Percentiles rank a stretch among this genome's conserved stretches.
phyloP scores from a whole-genome alignment of 1,140 invertebrate species.

The Brachionus paranguensis region DNA sequence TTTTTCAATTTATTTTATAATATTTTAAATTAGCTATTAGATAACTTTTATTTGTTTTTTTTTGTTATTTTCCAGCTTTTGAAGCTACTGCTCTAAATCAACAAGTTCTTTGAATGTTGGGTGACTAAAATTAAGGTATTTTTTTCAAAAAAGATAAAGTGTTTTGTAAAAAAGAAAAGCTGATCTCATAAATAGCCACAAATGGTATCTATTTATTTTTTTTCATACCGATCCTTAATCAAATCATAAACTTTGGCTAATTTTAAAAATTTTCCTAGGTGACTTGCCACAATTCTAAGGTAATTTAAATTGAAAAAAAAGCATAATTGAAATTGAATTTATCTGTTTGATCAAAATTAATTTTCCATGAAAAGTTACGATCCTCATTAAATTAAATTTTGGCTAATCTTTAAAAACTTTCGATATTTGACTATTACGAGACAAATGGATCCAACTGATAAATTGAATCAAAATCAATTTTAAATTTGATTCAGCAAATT shows the following conservation, averaged over 20 bases:
- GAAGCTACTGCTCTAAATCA: not conserved
- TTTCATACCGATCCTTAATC: not conserved
- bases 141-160: not conserved
- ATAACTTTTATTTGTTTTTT: not conserved
- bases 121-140: not conserved
- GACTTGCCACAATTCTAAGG: not conserved
- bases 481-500: not conserved
- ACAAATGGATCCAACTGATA: not conserved
- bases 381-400: no score
- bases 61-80: not conserved
- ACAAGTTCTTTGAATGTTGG: not conserved
- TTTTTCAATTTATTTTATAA: not conserved
- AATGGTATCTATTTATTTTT: not conserved
- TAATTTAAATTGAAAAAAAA: not conserved
- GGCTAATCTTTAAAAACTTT: no score
- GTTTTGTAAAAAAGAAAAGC: not conserved
- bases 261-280: not conserved
- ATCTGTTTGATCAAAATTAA: not conserved
- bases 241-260: not conserved
- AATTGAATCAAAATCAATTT: not conserved
- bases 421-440: no score
- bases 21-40: not conserved
- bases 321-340: not conserved
- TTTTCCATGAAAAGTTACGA: not conserved
- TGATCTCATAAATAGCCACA: not conserved